Conservation (phyloP, 2,797 vertebrate species). For the Paratrypauchen microcephalus region DNA sequence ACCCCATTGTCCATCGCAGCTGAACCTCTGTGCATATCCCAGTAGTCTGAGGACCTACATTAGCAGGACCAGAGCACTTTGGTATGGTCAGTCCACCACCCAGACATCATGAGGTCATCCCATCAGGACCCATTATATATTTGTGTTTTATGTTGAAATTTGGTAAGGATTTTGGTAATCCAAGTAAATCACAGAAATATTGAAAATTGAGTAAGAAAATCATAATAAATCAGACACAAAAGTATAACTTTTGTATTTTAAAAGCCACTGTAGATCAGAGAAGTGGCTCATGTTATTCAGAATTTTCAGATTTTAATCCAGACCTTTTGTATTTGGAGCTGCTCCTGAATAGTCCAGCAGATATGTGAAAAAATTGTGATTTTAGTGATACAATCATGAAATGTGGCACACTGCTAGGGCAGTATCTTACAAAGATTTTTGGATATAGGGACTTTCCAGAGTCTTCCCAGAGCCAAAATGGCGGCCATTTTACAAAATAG, state of each 20-base stretch:
- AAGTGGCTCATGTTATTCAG: background rate
- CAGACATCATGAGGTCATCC: slow-evolving; percentile 53
- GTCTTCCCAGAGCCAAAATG: too few relatives aligned
- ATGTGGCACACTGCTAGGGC: too few relatives aligned
- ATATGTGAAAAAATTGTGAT: too few relatives aligned
- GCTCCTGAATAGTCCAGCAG: too few relatives aligned
- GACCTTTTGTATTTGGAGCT: background rate
- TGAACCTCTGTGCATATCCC: background rate
- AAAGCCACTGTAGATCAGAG: background rate
- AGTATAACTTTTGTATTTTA: background rate
- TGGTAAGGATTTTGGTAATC: too few relatives aligned
- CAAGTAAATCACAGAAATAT: too few relatives aligned
- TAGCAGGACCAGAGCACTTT: slow-evolving; percentile 30
- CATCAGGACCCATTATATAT: slow-evolving; percentile 20
- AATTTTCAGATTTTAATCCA: background rate
- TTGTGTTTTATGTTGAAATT: slow-evolving; percentile 30
- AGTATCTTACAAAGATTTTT: too few relatives aligned
- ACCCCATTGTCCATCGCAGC: background rate
- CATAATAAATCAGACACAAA: background rate
- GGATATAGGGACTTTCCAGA: too few relatives aligned
- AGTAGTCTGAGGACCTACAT: slow-evolving; percentile 10
- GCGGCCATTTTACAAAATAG: too few relatives aligned
- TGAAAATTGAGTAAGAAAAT: too few relatives aligned
- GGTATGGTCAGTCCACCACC: slow-evolving; percentile 22
- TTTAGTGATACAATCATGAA: too few relatives aligned